Percentiles rank a stretch among this genome's conserved stretches.
Conservation (phyloP, 2,113 vertebrate genomes). For the Pavo muticus region DNA sequence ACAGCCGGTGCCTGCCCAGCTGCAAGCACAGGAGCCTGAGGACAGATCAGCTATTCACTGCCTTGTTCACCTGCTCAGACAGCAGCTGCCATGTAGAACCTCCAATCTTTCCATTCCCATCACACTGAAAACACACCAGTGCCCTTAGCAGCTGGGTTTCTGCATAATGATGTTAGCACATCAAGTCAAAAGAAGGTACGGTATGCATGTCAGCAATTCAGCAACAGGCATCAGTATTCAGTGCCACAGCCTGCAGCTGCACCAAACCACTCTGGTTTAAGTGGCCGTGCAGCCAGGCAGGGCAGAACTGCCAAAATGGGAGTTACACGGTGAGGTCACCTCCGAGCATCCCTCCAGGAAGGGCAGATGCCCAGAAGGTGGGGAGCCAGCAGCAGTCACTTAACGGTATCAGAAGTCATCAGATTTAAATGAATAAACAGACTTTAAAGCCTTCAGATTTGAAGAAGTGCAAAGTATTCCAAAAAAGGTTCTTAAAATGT, state of each 20-base stretch:
- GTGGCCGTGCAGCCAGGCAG: no score
- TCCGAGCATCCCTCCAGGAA: not conserved
- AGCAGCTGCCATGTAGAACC: not conserved
- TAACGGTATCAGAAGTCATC: not conserved
- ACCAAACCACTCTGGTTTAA: not conserved
- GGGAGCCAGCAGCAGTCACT: not conserved
- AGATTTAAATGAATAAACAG: not conserved
- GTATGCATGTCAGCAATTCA: not conserved
- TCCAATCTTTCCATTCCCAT: not conserved
- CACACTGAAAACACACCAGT: conserved; percentile 47
- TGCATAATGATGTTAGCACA: not conserved
- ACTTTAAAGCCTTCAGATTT: not conserved
- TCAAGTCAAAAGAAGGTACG: not conserved
- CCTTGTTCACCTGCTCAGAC: not conserved
- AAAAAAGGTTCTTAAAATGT: not conserved
- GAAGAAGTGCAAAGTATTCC: not conserved
- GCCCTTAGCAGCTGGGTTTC: conserved; percentile 53
- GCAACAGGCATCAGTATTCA: not conserved
- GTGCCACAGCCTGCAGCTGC: not conserved
- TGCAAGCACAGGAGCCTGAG: not conserved
- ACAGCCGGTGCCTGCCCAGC: not conserved
- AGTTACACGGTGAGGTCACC: not conserved
- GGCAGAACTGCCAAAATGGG: not conserved
- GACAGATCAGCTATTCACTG: not conserved
- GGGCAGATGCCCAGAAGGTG: not conserved